phyloP scores from a whole-genome alignment of 2,113 vertebrate genomes.

The Semnornis frantzii region DNA sequence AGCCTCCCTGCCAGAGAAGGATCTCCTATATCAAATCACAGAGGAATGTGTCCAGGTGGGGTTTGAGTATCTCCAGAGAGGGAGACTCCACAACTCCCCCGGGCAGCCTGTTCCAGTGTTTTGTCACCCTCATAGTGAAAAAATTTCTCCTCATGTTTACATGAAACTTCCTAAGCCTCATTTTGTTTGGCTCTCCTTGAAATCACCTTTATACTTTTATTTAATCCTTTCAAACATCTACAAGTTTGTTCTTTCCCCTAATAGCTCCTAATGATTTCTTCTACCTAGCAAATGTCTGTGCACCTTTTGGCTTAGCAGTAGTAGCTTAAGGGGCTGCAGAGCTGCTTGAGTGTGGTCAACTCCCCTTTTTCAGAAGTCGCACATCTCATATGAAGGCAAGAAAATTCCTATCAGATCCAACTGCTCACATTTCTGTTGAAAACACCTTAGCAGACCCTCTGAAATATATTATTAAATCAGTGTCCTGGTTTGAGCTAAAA shows the following conservation, averaged over 20 bases:
- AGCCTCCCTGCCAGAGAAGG: too few relatives aligned
- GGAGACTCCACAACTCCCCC: too few relatives aligned
- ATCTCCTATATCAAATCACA: too few relatives aligned
- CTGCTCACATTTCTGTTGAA: not conserved
- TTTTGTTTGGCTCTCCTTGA: not conserved
- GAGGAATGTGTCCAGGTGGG: too few relatives aligned
- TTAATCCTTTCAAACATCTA: not conserved
- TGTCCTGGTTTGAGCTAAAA: too few relatives aligned
- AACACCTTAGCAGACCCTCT: not conserved
- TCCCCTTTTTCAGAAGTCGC: not conserved
- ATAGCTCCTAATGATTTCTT: not conserved
- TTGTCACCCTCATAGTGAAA: too few relatives aligned
- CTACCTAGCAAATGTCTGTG: rapidly evolving
- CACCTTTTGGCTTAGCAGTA: not conserved
- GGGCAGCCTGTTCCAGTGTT: too few relatives aligned
- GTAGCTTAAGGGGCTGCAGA: not conserved
- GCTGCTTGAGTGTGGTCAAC: not conserved
- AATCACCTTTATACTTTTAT: not conserved
- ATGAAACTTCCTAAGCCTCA: too few relatives aligned
- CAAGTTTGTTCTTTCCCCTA: not conserved
- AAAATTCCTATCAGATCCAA: not conserved
- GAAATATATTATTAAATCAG: not conserved
- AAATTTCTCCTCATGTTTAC: too few relatives aligned
- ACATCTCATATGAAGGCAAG: rapidly evolving
- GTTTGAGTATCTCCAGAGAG: too few relatives aligned